Base-by-base conservation (phyloP, 2,797 vertebrate genomes). In the Synanceia verrucosa region DNA sequence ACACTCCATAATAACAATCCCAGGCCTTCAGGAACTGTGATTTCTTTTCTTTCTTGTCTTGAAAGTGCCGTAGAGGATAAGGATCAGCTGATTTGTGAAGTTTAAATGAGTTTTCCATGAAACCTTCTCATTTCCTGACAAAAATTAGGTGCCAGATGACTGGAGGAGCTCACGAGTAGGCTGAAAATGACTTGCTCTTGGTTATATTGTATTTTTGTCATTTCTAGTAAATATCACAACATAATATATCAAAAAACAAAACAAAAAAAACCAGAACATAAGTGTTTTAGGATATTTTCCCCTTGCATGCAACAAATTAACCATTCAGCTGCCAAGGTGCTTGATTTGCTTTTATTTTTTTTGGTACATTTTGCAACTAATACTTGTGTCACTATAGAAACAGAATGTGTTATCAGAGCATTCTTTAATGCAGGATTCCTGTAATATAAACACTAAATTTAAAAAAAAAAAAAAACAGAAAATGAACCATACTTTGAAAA, bases 251-350 rank as follows among this genome's bases (percentile, higher is more conserved):
- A 14, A 8, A 7, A 18, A 6, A 9, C 6, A 43, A 43, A 43
- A 43, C 18, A 43, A 43, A 6, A 41, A 41, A 9, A 3, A 3
- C 9, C 6, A 8, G 39, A n/a, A 9, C 16, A 39, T 39, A 9
- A n/a, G 18, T 43, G 39, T n/a, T n/a, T n/a, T n/a, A n/a, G n/a
- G n/a, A n/a, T n/a, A n/a, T n/a, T n/a, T n/a, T n/a, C n/a, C n/a
- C n/a, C n/a, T n/a, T n/a, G n/a, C n/a, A 0, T 53, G n/a, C 3
- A 0, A 23, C 21, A 36, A 23, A 16, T 6, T 0, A 52, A 52
- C 5, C 28, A 52, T 10, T 52, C 50, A 3, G 6, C 5, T 53
- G 14, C 31, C 51, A 53, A 53, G 3, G 1, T 7, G 9, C n/a
- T 19, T n/a, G 11, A 23, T n/a, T 31, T 55, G 11, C 33, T 53